A percentile compares a stretch with the other conserved stretches of the same genome.
Evolutionary conservation across 2,888 invertebrate species (phyloP).

Genomic region (Dicranocentrus wangi): DNA sequence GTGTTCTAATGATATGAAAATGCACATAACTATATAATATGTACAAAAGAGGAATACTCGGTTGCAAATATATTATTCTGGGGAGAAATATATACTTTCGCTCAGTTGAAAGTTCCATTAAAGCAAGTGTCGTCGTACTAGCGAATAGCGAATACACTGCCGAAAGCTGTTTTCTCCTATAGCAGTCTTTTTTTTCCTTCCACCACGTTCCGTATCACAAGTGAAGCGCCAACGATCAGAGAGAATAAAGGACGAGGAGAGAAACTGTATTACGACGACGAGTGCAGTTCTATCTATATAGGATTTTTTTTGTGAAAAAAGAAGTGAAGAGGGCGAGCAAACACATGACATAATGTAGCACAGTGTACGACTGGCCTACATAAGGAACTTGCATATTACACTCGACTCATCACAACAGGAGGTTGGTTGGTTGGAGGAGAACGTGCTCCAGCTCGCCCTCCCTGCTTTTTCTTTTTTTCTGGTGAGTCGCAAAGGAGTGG

Average conservation of each 20-base stretch:
- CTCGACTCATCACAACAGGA: conserved; percentile 8
- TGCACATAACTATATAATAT: no score
- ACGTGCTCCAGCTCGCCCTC: conserved; percentile 7
- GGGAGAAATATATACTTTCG: no score
- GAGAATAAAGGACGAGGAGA: not conserved
- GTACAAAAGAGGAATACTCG: no score
- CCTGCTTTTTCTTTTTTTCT: not conserved
- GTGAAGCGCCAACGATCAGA: not conserved
- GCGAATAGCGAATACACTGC: no score
- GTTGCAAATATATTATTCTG: no score
- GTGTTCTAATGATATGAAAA: no score
- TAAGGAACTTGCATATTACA: not conserved
- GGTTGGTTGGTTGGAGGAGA: conserved; percentile 13
- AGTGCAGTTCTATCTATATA: not conserved
- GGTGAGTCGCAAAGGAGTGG: no score
- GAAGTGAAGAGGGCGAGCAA: not conserved
- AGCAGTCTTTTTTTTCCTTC: not conserved
- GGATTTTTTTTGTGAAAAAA: no score
- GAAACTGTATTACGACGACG: not conserved
- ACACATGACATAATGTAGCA: not conserved
- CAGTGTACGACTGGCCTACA: conserved; percentile 7
- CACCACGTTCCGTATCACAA: not conserved
- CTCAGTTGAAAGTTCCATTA: no score
- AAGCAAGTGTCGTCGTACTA: no score
- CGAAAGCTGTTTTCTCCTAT: no score